phyloP scores from a whole-genome alignment of 2,797 vertebrate genomes.

The Notolepis coatsorum region DNA sequence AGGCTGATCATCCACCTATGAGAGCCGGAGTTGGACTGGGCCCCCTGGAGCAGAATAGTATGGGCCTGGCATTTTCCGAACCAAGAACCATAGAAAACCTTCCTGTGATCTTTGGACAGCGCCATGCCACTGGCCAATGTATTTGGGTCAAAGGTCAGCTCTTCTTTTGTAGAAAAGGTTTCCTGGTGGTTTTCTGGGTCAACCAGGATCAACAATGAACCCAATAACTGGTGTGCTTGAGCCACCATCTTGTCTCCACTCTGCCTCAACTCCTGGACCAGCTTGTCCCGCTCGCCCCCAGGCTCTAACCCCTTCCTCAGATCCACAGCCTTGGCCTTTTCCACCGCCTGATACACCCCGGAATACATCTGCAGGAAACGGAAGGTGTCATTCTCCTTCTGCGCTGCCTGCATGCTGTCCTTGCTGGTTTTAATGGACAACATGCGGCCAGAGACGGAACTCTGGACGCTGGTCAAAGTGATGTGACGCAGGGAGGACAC shows the following conservation, averaged over 20 bases:
- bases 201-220: slow-evolving; percentile 54
- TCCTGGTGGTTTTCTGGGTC: slow-evolving; percentile 60
- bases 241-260: slow-evolving; percentile 31
- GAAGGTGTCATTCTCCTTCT: slow-evolving; percentile 61
- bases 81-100: slow-evolving; percentile 28
- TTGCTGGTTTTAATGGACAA: slow-evolving; percentile 47
- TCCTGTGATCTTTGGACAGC: slow-evolving; percentile 58
- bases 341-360: slow-evolving; percentile 62
- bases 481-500: slow-evolving; percentile 44
- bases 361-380: slow-evolving; percentile 70
- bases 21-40: neutral
- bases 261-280: slow-evolving; percentile 49
- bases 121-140: neutral
- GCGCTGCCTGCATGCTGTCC: slow-evolving; percentile 55
- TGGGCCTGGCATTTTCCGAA: neutral
- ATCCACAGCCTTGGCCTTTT: slow-evolving; percentile 61
- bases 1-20: slow-evolving; percentile 54
- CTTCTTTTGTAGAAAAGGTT: neutral
- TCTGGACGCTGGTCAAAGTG: slow-evolving; percentile 52
- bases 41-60: slow-evolving; percentile 22
- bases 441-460: slow-evolving; percentile 64
- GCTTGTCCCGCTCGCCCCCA: slow-evolving; percentile 34
- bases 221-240: slow-evolving; percentile 34
- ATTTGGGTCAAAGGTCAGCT: slow-evolving; percentile 47
- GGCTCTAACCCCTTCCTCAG: slow-evolving; percentile 62